Evolutionary conservation across 2,888 invertebrate genomes (phyloP), one percentile per base, ranked within the genome.

Genomic region (Agrotis clavis): DNA sequence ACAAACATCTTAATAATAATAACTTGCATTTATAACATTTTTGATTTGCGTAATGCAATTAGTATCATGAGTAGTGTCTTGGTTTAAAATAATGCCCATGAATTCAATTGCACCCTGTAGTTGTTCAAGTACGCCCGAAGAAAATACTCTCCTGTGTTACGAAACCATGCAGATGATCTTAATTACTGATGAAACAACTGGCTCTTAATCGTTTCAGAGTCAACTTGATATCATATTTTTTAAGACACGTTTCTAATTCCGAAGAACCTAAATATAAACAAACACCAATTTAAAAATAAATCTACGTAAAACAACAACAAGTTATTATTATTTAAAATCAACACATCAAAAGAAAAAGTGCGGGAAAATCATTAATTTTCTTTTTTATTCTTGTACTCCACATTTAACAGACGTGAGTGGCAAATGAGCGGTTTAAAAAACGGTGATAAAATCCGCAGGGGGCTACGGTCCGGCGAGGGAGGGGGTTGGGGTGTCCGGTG

Each of bases 401-500:
- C 51, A 48, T 63, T 71, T 71, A 77, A 72, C 67, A 75, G 80
- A 81, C 79, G 70, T 80, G 74, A 85, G 77, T 82, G 86, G 82
- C 83, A 86, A 86, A 85, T 86, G 86, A 82, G 74, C 79, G 74
- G 83, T 82, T 86, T 85, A 82, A 84, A 25, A 81, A 82, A 74
- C 76, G 62, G 70, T 79, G 82, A 86, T 86, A 83, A 84, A 86
- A 82, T 83, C 82, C 81, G 61, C 60, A 73, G 90, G 90, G 91
- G 91, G 91, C 88, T 90, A 90, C 90, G 93, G 90, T 91, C 90
- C 88, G 90, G 74, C 86, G 90, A 85, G 69, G 81, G 77, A 78
- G 82, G 83, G 78, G 80, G 79, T 41, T 77, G 81, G 81, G 81
- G 77, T 79, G 71, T 64, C 77, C 74, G 77, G 63, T 35, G 14